These are phyloP conservation scores for Philereme transversata DNA, from an alignment of 2,888 invertebrate species.

Conservation along the genomic window DNA sequence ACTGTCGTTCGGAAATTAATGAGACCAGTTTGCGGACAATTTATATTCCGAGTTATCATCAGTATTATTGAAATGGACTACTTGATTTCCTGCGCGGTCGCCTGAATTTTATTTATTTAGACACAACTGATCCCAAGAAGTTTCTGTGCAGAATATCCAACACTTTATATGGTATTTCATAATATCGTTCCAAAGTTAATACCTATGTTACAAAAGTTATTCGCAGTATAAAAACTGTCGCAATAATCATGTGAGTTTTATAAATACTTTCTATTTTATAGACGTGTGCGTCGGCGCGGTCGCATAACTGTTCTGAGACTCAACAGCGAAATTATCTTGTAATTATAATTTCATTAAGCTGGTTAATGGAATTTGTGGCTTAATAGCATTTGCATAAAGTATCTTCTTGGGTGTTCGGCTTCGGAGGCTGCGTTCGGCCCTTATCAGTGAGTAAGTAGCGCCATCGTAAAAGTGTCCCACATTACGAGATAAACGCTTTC, in stretches of 20 bases:
- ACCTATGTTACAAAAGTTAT: slow-evolving; percentile 51
- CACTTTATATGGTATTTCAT: slow-evolving; percentile 77
- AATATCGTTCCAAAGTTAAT: slow-evolving; percentile 79
- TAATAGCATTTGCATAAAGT: slow-evolving; percentile 72
- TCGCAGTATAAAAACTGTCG: slow-evolving; percentile 52
- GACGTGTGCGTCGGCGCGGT: slow-evolving; percentile 63
- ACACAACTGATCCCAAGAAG: slow-evolving; percentile 48
- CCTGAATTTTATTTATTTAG: slow-evolving; percentile 68
- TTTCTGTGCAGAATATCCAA: slow-evolving; percentile 43
- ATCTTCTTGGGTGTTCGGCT: slow-evolving; percentile 69
- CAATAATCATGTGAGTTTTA: slow-evolving; percentile 61
- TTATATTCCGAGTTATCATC: slow-evolving; percentile 71
- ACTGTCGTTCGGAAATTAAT: slow-evolving; percentile 78
- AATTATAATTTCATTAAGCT: slow-evolving; percentile 76
- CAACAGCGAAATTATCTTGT: slow-evolving; percentile 80
- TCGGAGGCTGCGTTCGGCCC: slow-evolving; percentile 60
- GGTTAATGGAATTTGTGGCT: slow-evolving; percentile 72
- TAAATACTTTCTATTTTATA: slow-evolving; percentile 72
- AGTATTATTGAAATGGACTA: slow-evolving; percentile 68
- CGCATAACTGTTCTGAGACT: slow-evolving; percentile 75
- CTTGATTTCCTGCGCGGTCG: slow-evolving; percentile 75
- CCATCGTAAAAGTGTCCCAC: slow-evolving; percentile 83
- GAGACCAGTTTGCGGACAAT: slow-evolving; percentile 75
- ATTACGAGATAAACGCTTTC: slow-evolving; percentile 81
- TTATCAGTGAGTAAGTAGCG: slow-evolving; percentile 81